Evolutionary conservation across 2,797 vertebrate genomes (phyloP).

Genomic region (Peromyscus nudipes): DNA sequence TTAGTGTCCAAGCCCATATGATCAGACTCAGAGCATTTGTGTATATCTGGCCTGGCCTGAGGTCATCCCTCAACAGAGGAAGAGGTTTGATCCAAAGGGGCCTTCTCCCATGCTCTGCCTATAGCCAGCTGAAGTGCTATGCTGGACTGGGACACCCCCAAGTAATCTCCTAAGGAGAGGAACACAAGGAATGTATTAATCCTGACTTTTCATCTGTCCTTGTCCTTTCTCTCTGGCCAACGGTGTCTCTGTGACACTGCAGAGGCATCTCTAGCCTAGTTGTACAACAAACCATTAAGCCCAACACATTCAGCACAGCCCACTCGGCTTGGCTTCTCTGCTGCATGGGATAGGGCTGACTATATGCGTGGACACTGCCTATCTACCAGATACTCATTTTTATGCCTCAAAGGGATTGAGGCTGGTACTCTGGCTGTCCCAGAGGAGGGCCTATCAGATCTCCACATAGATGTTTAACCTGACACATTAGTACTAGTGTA

Average conservation of each 20-base stretch:
- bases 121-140: neutral
- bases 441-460: neutral
- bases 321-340: neutral
- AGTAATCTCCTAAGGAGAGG: no score
- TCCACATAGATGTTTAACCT: neutral
- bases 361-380: neutral
- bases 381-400: neutral
- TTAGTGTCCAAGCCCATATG: accelerated
- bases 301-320: no score
- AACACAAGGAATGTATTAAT: no score
- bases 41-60: no score
- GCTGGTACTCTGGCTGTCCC: neutral
- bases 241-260: neutral
- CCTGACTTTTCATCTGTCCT: neutral
- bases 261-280: accelerated
- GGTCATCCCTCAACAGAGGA: neutral
- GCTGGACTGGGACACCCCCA: accelerated
- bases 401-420: neutral
- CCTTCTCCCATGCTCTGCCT: accelerated
- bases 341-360: no score
- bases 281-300: accelerated
- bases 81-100: neutral
- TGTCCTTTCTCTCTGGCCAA: accelerated
- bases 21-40: no score
- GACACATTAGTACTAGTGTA: neutral